Evolutionary conservation across 2,888 invertebrate genomes (phyloP).

Genomic region (Lasioglossum vierecki): DNA sequence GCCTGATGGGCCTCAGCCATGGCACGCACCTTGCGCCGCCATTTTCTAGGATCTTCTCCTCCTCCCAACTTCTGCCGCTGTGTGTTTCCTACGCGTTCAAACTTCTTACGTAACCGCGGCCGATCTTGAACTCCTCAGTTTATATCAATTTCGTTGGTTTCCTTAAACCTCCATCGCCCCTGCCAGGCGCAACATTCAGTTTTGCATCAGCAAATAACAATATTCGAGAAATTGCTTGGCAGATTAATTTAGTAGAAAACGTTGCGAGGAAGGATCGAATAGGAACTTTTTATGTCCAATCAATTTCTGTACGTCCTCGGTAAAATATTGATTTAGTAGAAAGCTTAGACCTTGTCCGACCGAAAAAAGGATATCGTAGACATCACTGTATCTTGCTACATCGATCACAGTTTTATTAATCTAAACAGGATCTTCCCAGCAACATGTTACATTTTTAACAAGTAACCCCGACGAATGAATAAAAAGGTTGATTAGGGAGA

Average conservation of each 20-base stretch:
- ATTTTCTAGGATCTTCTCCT: constrained; percentile 43
- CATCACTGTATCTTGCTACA: neutral
- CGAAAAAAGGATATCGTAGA: neutral
- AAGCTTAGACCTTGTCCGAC: neutral
- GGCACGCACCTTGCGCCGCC: constrained; percentile 23
- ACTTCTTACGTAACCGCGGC: neutral
- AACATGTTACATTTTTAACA: neutral
- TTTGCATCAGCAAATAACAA: neutral
- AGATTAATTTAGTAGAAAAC: neutral
- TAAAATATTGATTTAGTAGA: neutral
- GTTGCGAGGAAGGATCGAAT: no score
- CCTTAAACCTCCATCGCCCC: neutral
- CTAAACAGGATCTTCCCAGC: neutral
- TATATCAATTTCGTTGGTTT: neutral
- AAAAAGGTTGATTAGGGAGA: neutral
- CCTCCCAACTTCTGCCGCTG: neutral
- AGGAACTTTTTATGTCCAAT: no score
- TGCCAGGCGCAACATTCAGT: neutral
- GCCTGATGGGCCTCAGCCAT: constrained; percentile 46
- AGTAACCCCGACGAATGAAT: neutral
- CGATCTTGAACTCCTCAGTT: neutral
- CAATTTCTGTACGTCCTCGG: neutral
- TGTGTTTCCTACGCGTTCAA: neutral
- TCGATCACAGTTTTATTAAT: neutral
- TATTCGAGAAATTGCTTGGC: no score